phyloP scores from a whole-genome alignment of 2,113 vertebrate genomes.

The Percina caprodes region DNA sequence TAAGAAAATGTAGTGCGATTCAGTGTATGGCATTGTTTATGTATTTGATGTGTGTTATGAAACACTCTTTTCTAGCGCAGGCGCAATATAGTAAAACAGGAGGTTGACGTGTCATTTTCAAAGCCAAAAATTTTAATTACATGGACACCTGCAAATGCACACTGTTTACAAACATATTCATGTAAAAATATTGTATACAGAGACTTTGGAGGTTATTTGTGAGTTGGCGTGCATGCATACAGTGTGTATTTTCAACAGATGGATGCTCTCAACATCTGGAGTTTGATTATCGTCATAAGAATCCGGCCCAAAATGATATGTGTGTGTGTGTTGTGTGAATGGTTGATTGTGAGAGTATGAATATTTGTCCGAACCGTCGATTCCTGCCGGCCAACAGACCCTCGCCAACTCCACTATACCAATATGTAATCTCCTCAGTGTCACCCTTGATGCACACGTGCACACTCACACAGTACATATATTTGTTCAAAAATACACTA shows the following conservation, averaged over 20 bases:
- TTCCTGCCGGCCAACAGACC: constrained; percentile 11
- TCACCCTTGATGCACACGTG: constrained; percentile 11
- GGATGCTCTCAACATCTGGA: constrained; percentile 42
- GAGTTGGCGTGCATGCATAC: neutral
- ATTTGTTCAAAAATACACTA: neutral
- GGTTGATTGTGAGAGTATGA: constrained; percentile 34
- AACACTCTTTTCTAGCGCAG: neutral
- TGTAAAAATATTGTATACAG: constrained; percentile 33
- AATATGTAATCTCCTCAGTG: constrained; percentile 14
- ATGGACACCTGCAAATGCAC: constrained; percentile 30
- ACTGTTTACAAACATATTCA: constrained; percentile 42
- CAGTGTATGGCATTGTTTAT: neutral
- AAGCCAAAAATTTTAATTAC: neutral
- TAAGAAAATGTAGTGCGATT: neutral
- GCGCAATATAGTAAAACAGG: constrained; percentile 2
- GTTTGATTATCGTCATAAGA: constrained; percentile 36
- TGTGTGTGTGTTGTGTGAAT: constrained; percentile 29
- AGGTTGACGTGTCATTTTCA: neutral
- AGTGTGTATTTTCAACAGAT: constrained; percentile 25
- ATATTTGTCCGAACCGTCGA: constrained; percentile 10
- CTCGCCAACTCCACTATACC: constrained; percentile 2
- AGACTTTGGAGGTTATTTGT: constrained; percentile 1
- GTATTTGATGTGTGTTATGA: neutral
- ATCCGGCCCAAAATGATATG: constrained; percentile 23
- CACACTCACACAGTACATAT: constrained; percentile 13